Conservation (phyloP, 2,113 vertebrate genomes). For the Cyanoliseus patagonus region DNA sequence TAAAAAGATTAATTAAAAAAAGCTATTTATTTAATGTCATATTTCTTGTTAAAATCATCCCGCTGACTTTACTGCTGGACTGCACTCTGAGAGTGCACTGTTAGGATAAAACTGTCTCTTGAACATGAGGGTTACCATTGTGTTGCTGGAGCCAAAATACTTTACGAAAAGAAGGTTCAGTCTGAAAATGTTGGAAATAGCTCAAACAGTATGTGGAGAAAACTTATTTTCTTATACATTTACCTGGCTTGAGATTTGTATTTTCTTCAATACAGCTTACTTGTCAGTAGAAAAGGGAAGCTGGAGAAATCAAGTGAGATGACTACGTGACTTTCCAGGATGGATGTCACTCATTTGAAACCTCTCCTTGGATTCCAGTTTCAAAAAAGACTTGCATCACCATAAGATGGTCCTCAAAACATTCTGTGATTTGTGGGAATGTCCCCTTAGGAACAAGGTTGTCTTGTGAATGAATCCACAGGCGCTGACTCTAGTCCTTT, state of each 20-base stretch:
- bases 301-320: background rate
- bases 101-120: background rate
- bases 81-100: background rate
- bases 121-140: background rate
- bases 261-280: background rate
- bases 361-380: background rate
- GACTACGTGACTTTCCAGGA: background rate
- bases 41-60: background rate
- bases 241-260: background rate
- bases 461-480: background rate
- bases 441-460: background rate
- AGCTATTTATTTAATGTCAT: background rate
- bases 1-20: background rate
- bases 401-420: background rate
- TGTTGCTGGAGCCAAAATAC: background rate
- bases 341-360: background rate
- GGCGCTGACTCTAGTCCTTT: background rate
- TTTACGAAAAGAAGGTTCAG: background rate
- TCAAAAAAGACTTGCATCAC: background rate
- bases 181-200: background rate
- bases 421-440: background rate
- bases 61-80: background rate
- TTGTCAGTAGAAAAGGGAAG: background rate
- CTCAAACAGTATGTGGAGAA: background rate
- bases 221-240: background rate